phyloP scores from a whole-genome alignment of 2,113 vertebrate genomes.

The Tetraodon nigroviridis region DNA sequence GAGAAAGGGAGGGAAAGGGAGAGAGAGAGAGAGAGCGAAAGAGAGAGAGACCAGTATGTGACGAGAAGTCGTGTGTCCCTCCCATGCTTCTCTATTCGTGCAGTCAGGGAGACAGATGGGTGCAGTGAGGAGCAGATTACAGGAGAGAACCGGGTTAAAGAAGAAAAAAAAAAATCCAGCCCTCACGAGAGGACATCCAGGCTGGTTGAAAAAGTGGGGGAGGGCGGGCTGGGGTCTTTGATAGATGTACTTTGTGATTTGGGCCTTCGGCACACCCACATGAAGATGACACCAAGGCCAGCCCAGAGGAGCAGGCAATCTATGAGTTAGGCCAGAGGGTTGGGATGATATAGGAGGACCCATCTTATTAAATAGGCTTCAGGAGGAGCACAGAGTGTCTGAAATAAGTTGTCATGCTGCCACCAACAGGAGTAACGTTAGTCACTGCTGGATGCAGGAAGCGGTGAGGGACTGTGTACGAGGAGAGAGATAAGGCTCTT shows the following conservation, averaged over 20 bases:
- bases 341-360: slow-evolving; percentile 63
- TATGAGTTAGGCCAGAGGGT: slow-evolving; percentile 57
- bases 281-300: slow-evolving; percentile 55
- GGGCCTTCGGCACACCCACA: slow-evolving; percentile 57
- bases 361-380: slow-evolving; percentile 71
- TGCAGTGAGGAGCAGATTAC: slow-evolving; percentile 58
- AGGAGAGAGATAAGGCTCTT: slow-evolving; percentile 59
- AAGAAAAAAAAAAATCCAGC: slow-evolving; percentile 50
- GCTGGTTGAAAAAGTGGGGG: slow-evolving; percentile 2
- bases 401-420: slow-evolving; percentile 66
- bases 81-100: slow-evolving; percentile 51
- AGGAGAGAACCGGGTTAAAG: slow-evolving; percentile 46
- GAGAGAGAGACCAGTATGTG: slow-evolving; percentile 29
- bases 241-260: slow-evolving; percentile 64
- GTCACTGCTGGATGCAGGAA: slow-evolving; percentile 45
- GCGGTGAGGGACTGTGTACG: slow-evolving; percentile 59
- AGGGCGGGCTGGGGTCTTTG: slow-evolving; percentile 33
- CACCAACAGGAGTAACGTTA: slow-evolving; percentile 60
- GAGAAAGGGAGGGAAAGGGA: neutral
- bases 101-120: slow-evolving; percentile 61
- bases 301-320: slow-evolving; percentile 61
- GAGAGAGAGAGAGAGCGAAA: slow-evolving; percentile 11
- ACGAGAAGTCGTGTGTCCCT: slow-evolving; percentile 34
- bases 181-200: slow-evolving; percentile 46
- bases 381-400: slow-evolving; percentile 59